phyloP scores from a whole-genome alignment of 2,797 vertebrate species.

The Chloroceryle inda region DNA sequence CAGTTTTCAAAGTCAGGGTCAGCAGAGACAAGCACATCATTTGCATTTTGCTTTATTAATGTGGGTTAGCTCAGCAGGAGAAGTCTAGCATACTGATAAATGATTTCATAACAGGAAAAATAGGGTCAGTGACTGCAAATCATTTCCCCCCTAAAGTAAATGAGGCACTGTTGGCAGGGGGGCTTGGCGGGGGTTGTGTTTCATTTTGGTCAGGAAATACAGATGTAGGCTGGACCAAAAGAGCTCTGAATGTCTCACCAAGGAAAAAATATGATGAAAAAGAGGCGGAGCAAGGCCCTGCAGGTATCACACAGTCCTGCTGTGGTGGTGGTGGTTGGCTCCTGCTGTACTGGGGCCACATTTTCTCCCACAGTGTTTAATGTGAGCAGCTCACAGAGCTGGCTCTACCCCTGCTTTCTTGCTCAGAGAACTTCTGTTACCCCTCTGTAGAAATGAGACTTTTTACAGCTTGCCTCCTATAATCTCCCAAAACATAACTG shows the following conservation, averaged over 20 bases:
- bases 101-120: constrained; percentile 14
- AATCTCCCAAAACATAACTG: neutral
- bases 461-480: neutral
- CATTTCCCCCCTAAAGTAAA: neutral
- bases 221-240: neutral
- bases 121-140: neutral
- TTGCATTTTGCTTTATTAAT: constrained; percentile 50
- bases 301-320: neutral
- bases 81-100: constrained; percentile 9
- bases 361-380: neutral
- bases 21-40: constrained; percentile 1
- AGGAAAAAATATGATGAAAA: neutral
- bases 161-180: neutral
- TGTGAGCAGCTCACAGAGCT: neutral
- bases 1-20: constrained; percentile 33
- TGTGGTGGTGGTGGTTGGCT: neutral
- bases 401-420: neutral
- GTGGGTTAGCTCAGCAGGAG: neutral
- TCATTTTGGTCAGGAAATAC: neutral
- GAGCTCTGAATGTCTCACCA: neutral
- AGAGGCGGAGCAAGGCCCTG: neutral
- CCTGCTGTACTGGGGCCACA: neutral
- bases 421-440: neutral
- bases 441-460: neutral
- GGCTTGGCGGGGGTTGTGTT: neutral